Percentiles rank a stretch among this genome's conserved stretches.
Evolutionary conservation across 64 coral and sea anemone genomes (phyloP).

Genomic region (Stichodactyla mertensii): DNA sequence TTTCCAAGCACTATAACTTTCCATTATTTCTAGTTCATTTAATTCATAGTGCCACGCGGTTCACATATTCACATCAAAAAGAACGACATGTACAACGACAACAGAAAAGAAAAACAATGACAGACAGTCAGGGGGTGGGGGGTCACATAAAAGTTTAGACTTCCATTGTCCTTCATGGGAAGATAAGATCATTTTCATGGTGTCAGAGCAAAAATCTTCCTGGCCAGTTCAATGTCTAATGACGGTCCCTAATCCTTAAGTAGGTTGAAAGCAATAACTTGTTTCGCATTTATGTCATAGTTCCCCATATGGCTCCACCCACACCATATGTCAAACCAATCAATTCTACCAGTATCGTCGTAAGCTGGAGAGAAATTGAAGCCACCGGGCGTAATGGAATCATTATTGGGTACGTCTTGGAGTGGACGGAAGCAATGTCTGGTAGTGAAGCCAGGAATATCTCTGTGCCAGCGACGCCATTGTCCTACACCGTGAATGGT

Average conservation of each 20-base stretch:
- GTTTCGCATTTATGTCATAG: not conserved
- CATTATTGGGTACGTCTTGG: conserved; percentile 17
- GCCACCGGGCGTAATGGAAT: conserved; percentile 19
- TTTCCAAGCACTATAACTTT: no score
- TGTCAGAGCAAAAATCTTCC: no score
- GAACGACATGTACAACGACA: no score
- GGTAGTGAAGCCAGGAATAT: not conserved
- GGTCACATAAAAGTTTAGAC: no score
- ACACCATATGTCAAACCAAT: not conserved
- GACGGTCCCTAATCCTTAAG: not conserved
- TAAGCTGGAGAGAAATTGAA: conserved; percentile 33
- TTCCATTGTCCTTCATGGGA: no score
- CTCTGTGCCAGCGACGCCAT: not conserved
- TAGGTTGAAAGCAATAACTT: not conserved
- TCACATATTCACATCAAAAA: no score
- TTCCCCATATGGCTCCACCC: not conserved
- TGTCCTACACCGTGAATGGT: not conserved
- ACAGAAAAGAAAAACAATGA: no score
- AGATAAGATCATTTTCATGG: no score
- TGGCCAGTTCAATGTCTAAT: not conserved
- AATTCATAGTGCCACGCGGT: no score
- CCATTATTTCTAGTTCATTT: no score
- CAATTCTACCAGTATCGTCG: conserved; percentile 23
- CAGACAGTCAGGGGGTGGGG: no score
- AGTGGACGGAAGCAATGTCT: not conserved